Evolutionary conservation across 2,797 vertebrate species (phyloP).

Genomic region (Semaprochilodus insignis): DNA sequence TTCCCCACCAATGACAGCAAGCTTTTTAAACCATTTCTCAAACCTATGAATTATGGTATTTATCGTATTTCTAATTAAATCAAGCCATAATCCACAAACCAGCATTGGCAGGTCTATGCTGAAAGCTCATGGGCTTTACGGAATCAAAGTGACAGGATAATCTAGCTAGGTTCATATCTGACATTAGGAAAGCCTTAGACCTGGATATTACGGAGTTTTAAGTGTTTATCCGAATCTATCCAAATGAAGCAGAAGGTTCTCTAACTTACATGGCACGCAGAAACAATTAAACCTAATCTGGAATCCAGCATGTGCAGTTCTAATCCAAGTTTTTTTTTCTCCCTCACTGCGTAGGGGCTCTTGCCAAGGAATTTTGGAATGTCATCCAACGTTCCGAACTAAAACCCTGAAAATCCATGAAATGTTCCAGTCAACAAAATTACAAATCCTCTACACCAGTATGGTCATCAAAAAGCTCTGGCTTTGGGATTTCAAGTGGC

Average conservation of each 20-base stretch:
- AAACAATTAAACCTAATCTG: slow-evolving; percentile 64
- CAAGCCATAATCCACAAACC: slow-evolving; percentile 49
- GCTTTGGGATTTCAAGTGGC: slow-evolving; percentile 51
- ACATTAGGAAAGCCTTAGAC: slow-evolving; percentile 40
- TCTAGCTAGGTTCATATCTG: slow-evolving; percentile 40
- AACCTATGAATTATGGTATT: slow-evolving; percentile 42
- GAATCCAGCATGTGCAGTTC: slow-evolving; percentile 53
- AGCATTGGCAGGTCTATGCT: slow-evolving; percentile 40
- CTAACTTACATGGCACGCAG: slow-evolving; percentile 50
- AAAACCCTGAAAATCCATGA: slow-evolving; percentile 64
- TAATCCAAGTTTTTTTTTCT: slow-evolving; percentile 61
- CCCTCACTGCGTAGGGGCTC: slow-evolving; percentile 17
- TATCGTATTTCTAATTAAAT: slow-evolving; percentile 57
- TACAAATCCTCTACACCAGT: slow-evolving; percentile 62
- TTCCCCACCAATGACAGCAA: slow-evolving; percentile 1
- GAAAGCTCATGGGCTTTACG: slow-evolving; percentile 44
- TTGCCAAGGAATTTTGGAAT: slow-evolving; percentile 67
- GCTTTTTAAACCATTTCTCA: slow-evolving; percentile 30
- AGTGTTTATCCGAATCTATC: slow-evolving; percentile 41
- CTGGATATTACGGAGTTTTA: slow-evolving; percentile 38
- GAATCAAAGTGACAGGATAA: slow-evolving; percentile 58
- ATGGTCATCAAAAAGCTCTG: slow-evolving; percentile 62
- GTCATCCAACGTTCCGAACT: slow-evolving; percentile 59
- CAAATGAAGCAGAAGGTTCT: slow-evolving; percentile 45
- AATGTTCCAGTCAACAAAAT: slow-evolving; percentile 65